These are phyloP conservation scores for Hoplostethus atlanticus DNA, from an alignment of 2,797 vertebrate species.

Conservation along the genomic window DNA sequence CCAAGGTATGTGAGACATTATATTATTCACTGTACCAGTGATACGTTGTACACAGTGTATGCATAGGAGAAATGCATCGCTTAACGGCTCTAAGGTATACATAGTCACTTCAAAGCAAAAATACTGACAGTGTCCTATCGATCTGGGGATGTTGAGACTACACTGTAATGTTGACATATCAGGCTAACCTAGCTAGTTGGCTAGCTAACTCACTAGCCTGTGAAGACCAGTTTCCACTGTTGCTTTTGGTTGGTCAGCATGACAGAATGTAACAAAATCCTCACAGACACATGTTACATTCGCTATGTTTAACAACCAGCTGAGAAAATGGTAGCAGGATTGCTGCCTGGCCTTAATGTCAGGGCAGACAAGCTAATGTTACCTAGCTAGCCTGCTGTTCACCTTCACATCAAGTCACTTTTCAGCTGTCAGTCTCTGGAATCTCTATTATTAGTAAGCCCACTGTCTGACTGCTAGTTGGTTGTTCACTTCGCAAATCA, in stretches of 20 bases:
- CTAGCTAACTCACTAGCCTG: conserved; percentile 50
- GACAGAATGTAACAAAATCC: background rate
- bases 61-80: background rate
- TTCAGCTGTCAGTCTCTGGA: conserved; percentile 4
- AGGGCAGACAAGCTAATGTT: conserved; percentile 9
- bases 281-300: background rate
- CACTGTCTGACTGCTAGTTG: background rate
- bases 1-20: conserved; percentile 58
- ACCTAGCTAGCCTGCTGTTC: conserved; percentile 3
- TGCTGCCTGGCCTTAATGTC: background rate
- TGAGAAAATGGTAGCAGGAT: background rate
- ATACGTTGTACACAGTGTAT: conserved; percentile 1
- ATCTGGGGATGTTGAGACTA: conserved; percentile 38
- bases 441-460: background rate
- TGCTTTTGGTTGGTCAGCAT: conserved; percentile 1
- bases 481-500: background rate
- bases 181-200: conserved; percentile 51
- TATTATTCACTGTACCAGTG: conserved; percentile 40
- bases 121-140: background rate
- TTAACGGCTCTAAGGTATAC: conserved; percentile 2
- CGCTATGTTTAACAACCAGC: background rate
- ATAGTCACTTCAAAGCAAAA: conserved; percentile 23
- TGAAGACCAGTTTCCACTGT: background rate
- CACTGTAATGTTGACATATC: conserved; percentile 52
- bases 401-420: background rate